Percentiles rank a stretch among this genome's conserved stretches.
phyloP scores from a whole-genome alignment of 2,113 vertebrate species.

The Fukomys damarensis region DNA sequence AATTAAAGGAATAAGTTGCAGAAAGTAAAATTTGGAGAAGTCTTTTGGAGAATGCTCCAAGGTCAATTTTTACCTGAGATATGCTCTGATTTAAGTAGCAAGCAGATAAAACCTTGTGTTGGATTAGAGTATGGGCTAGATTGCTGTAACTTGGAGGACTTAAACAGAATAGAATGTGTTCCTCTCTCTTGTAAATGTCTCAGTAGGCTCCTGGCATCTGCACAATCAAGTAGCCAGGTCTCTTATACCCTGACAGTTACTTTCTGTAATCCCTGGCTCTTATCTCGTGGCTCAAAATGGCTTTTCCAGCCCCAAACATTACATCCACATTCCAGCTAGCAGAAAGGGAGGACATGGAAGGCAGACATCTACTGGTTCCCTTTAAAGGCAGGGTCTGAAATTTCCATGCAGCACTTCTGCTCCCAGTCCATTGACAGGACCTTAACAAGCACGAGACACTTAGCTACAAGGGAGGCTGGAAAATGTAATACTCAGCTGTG shows the following conservation, averaged over 20 bases:
- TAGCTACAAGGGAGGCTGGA: not conserved
- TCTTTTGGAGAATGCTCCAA: not conserved
- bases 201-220: not conserved
- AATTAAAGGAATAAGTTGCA: not conserved
- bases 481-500: not conserved
- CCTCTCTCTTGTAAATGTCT: not conserved
- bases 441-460: not conserved
- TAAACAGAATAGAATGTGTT: not conserved
- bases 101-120: not conserved
- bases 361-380: not conserved
- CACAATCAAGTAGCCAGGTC: not conserved
- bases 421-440: not conserved
- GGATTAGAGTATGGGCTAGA: not conserved
- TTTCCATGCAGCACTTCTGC: not conserved
- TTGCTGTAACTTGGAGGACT: accelerated
- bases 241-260: not conserved
- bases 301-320: not conserved
- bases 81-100: not conserved
- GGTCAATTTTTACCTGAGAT: not conserved
- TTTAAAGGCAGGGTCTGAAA: not conserved
- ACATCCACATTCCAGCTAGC: not conserved
- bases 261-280: not conserved
- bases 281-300: not conserved
- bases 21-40: not conserved
- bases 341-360: not conserved